Evolutionary conservation across 2,888 invertebrate species (phyloP).

Genomic region (Acleris sparsana): DNA sequence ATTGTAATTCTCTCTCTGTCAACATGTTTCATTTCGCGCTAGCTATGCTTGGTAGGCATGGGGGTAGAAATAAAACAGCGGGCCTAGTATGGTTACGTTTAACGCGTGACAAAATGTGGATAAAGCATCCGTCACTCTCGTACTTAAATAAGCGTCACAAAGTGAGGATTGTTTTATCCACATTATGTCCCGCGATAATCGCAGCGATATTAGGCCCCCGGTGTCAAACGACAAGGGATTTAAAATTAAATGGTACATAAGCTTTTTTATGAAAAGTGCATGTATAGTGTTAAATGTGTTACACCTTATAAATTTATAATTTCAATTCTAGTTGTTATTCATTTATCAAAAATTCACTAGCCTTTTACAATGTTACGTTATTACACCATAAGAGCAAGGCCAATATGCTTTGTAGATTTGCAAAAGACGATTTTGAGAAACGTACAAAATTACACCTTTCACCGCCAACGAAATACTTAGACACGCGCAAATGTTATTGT

Average conservation of each 20-base stretch:
- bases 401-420: slow-evolving; percentile 64
- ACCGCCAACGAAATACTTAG: slow-evolving; percentile 21
- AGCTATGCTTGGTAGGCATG: not conserved
- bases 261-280: slow-evolving; percentile 46
- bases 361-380: slow-evolving; percentile 78
- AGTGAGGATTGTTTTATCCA: too few relatives aligned
- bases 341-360: slow-evolving; percentile 83
- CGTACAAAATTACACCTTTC: slow-evolving; percentile 39
- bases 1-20: too few relatives aligned
- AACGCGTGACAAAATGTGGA: too few relatives aligned
- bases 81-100: too few relatives aligned
- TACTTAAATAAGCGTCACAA: too few relatives aligned
- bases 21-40: too few relatives aligned
- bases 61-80: too few relatives aligned
- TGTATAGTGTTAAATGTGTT: slow-evolving; percentile 56
- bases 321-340: slow-evolving; percentile 78
- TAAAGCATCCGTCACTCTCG: too few relatives aligned
- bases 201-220: too few relatives aligned
- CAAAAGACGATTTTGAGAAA: slow-evolving; percentile 53
- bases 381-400: slow-evolving; percentile 76
- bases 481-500: not conserved
- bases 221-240: too few relatives aligned
- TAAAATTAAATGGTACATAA: slow-evolving; percentile 39
- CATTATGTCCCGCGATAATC: too few relatives aligned
- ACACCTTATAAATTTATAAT: slow-evolving; percentile 70